Conservation (phyloP, 2,797 vertebrate species). For the Aeoliscus strigatus region DNA sequence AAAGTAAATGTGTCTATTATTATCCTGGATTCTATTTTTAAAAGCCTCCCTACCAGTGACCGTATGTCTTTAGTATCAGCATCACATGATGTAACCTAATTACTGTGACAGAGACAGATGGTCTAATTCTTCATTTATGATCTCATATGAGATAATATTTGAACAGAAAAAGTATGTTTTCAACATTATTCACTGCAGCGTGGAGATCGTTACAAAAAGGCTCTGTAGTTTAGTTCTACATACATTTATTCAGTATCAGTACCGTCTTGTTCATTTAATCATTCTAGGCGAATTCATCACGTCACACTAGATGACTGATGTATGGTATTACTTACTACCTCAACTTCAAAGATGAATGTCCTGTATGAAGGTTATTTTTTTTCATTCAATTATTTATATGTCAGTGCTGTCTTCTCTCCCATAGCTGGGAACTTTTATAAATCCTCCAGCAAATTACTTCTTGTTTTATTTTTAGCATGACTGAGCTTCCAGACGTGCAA, state of each 20-base stretch:
- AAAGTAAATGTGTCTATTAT: conserved; percentile 51
- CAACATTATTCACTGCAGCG: conserved; percentile 6
- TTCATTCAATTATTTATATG: conserved; percentile 39
- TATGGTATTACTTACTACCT: neutral
- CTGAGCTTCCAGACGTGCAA: conserved; percentile 8
- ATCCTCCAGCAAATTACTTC: conserved; percentile 28
- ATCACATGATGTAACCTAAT: conserved; percentile 45
- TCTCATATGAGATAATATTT: conserved; percentile 48
- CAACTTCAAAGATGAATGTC: conserved; percentile 22
- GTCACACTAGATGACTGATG: too few relatives aligned
- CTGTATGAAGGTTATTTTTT: conserved; percentile 29
- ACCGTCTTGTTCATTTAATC: too few relatives aligned
- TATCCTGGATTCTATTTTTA: conserved; percentile 56
- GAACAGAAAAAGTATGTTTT: conserved; percentile 35
- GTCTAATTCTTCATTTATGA: conserved; percentile 31
- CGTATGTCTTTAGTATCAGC: conserved; percentile 29
- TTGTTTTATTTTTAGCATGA: conserved; percentile 41
- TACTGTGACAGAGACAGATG: conserved; percentile 53
- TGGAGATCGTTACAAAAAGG: too few relatives aligned
- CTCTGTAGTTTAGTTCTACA: too few relatives aligned
- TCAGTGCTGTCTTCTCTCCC: conserved; percentile 33
- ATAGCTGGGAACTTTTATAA: conserved; percentile 34
- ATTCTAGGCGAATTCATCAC: too few relatives aligned
- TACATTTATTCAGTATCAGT: too few relatives aligned
- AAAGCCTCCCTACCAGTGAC: conserved; percentile 35